Base-by-base conservation (phyloP, 2,113 vertebrate species). In the Callorhinus ursinus region DNA sequence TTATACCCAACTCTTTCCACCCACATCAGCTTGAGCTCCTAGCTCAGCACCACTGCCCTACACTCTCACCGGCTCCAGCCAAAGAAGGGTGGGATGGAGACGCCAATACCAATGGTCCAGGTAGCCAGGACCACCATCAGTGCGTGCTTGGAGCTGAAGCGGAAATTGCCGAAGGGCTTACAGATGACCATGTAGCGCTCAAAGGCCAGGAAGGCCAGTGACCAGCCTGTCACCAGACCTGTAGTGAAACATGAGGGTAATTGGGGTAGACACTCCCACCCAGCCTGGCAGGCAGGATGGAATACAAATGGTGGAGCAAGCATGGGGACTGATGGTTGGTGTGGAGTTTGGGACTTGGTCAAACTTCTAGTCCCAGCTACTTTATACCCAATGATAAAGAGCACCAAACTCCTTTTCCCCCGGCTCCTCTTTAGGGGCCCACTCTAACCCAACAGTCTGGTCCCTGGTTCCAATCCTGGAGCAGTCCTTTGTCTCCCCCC, bases 111-210 rank as follows among this genome's bases (percentile, higher is more conserved):
- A 16, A 99, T 98, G 94, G 92, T 12, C 99, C 99, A 99, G 59
- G 99, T 99, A 95, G 98, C 97, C 61, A 69, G 95, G 4, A 99
- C 99, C 0, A 98, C 99, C 8, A 94, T 85, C 36, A 99, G 1
- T 0, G 99, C 99, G 0, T 99, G 99, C 59, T 96, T 98, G 63
- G 98, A 98, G 95, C 59, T 98, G 97, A 99, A 99, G 95, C 98
- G 98, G 74, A 99, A 99, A 88, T 98, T 99, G 71, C 99, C 99
- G 0, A 99, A 99, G 1, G 99, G 99, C 92, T 99, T 99, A 97
- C 99, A 99, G 98, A 99, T 99, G 96, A 99, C 99, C 28, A 99
- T 88, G 92, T 99, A 99, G 82, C 99, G 98, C 89, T 99, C 99
- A 0, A 99, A 99, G 5, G 99, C 99, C 76, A 99, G 97, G 97